phyloP scores from a whole-genome alignment of 2,888 invertebrate genomes.

The Galerucella pusilla region DNA sequence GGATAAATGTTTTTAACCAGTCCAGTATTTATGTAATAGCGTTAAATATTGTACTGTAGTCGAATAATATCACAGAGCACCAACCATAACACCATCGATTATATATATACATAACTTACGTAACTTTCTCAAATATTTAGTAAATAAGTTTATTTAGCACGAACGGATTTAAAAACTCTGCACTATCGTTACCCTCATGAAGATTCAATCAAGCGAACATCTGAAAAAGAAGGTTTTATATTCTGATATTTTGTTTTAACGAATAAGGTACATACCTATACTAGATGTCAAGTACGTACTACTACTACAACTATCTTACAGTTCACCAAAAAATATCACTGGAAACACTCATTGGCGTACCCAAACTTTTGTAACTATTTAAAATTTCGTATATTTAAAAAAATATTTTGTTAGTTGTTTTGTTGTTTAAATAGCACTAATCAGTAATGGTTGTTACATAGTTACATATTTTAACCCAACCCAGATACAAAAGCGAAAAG shows the following conservation, averaged over 20 bases:
- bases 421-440: background rate
- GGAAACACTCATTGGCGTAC: slow-evolving; percentile 29
- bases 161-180: background rate
- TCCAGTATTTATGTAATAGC: background rate
- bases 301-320: slow-evolving; percentile 40
- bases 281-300: slow-evolving; percentile 42
- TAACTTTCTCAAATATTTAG: background rate
- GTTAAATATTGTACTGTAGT: background rate
- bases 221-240: slow-evolving; percentile 55
- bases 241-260: slow-evolving; percentile 51
- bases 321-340: slow-evolving; percentile 40
- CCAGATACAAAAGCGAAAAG: background rate
- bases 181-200: slow-evolving; percentile 43
- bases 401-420: too few species aligned
- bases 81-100: background rate
- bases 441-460: background rate
- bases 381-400: too few species aligned
- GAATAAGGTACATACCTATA: slow-evolving; percentile 53
- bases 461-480: background rate
- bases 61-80: slow-evolving; percentile 1
- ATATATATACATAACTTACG: background rate
- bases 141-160: background rate
- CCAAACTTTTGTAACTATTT: too few species aligned
- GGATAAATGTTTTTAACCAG: too few species aligned
- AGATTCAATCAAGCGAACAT: slow-evolving; percentile 55